These are phyloP conservation scores for Bombycilla garrulus DNA, from an alignment of 2,113 vertebrate genomes.

Conservation along the genomic window DNA sequence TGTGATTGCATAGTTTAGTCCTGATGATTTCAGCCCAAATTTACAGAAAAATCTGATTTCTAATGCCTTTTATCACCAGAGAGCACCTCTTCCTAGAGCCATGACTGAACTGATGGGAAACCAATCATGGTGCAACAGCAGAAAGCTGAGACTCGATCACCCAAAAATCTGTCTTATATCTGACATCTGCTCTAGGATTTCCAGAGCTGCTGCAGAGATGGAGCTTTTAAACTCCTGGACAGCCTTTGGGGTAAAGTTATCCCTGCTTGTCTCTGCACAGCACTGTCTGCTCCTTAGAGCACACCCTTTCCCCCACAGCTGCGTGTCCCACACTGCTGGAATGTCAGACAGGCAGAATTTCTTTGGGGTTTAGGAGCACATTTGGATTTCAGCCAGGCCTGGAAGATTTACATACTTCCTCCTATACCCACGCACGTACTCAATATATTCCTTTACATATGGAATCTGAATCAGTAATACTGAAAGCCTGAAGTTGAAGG, in stretches of 20 bases:
- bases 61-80: background rate
- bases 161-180: background rate
- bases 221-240: background rate
- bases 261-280: background rate
- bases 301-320: background rate
- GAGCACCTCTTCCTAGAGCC: background rate
- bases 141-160: background rate
- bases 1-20: background rate
- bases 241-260: background rate
- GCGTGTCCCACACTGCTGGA: background rate
- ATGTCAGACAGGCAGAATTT: background rate
- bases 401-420: background rate
- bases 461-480: background rate
- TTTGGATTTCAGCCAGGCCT: background rate
- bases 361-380: background rate
- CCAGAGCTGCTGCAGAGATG: background rate
- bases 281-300: background rate
- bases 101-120: background rate
- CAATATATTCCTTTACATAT: conserved; percentile 33
- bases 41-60: background rate
- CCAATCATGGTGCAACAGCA: background rate
- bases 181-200: background rate
- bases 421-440: background rate
- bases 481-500: conserved; percentile 1
- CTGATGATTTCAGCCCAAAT: background rate